These are phyloP conservation scores for Tapera naevia DNA, from an alignment of 2,797 vertebrate species.

Conservation along the genomic window DNA sequence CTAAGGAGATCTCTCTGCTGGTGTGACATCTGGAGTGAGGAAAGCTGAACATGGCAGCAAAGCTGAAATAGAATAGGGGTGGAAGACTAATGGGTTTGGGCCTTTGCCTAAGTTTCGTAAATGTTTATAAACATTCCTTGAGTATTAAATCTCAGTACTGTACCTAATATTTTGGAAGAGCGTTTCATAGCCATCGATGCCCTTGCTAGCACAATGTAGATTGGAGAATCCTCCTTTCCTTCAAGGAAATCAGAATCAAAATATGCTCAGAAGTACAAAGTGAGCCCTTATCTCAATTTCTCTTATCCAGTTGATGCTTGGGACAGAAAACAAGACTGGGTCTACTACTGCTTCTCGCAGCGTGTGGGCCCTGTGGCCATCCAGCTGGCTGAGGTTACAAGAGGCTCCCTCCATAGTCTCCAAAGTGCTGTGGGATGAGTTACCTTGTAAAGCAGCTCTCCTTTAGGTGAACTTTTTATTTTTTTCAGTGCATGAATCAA, in stretches of 20 bases:
- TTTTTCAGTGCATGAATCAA: neutral
- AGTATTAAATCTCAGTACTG: neutral
- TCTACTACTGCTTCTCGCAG: neutral
- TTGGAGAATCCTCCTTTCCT: neutral
- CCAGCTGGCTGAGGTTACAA: neutral
- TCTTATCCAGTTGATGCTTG: neutral
- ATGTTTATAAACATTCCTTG: neutral
- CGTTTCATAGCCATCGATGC: neutral
- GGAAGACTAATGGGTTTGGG: neutral
- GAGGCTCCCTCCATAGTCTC: neutral
- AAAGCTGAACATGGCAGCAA: neutral
- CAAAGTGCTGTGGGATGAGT: neutral
- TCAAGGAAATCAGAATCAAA: neutral
- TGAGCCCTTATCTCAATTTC: neutral
- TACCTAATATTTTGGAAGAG: neutral
- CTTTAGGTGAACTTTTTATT: neutral
- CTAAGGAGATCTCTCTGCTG: neutral
- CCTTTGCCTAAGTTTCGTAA: neutral
- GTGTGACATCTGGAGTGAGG: fast-evolving
- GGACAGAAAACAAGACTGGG: neutral
- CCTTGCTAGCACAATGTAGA: neutral
- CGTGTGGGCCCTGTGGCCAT: neutral
- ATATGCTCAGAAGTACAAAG: neutral
- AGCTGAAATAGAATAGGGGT: neutral
- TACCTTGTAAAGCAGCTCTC: neutral